Percentiles rank a stretch among this genome's conserved stretches.
Evolutionary conservation across 2,797 vertebrate species (phyloP).

Genomic region (Oceanodroma leucorhoa): DNA sequence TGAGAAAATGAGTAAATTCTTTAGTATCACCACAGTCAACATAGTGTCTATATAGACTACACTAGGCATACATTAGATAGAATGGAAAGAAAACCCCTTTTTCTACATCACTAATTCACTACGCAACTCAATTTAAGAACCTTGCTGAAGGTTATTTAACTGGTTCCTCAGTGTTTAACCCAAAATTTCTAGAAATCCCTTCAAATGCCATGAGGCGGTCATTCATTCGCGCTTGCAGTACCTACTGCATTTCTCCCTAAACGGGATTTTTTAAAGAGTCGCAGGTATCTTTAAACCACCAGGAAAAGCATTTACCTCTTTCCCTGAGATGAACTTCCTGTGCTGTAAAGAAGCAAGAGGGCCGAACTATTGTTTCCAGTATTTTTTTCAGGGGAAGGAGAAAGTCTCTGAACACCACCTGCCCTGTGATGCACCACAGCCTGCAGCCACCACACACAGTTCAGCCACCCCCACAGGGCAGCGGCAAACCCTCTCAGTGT

Average conservation of each 20-base stretch:
- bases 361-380: not conserved
- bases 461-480: not conserved
- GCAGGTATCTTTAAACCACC: not conserved
- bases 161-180: not conserved
- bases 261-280: not conserved
- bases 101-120: not conserved
- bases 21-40: not conserved
- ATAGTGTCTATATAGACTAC: not conserved
- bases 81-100: not conserved
- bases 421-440: not conserved
- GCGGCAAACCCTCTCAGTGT: fast-evolving
- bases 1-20: not conserved
- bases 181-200: not conserved
- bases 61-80: not conserved
- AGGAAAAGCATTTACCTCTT: not conserved
- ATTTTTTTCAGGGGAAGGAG: not conserved
- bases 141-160: not conserved
- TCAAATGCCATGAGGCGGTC: not conserved
- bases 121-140: not conserved
- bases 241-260: not conserved
- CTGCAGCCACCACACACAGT: not conserved
- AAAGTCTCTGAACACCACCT: not conserved
- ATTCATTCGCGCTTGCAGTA: not conserved
- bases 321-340: not conserved
- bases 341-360: not conserved